Conservation (phyloP, 2,113 vertebrate genomes). For the Podarcis raffonei region DNA sequence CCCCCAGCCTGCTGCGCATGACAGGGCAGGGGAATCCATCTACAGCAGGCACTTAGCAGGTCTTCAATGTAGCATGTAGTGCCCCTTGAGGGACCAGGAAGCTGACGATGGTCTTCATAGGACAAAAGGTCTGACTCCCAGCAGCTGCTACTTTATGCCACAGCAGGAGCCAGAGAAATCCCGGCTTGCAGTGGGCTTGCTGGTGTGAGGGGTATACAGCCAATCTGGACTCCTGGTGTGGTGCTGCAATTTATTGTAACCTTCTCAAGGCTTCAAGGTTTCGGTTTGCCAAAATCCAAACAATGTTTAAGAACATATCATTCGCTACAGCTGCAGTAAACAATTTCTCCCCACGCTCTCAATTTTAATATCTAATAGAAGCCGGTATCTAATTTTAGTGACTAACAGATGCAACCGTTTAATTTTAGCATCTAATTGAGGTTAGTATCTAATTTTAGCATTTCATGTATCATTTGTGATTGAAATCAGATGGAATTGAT, state of each 20-base stretch:
- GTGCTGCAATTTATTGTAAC: not conserved
- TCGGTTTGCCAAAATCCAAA: not conserved
- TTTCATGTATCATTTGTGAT: not conserved
- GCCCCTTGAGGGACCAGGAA: no score
- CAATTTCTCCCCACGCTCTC: not conserved
- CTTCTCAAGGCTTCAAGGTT: not conserved
- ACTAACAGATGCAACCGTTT: not conserved
- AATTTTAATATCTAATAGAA: not conserved
- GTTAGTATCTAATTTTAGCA: not conserved
- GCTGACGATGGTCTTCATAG: no score
- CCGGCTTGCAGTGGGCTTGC: no score
- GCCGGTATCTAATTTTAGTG: not conserved
- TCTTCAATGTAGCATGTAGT: no score
- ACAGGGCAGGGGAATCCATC: no score
- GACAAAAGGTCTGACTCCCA: no score
- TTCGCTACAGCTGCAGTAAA: not conserved
- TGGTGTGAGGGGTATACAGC: no score
- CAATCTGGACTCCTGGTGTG: not conserved
- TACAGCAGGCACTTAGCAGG: no score
- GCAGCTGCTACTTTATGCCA: no score
- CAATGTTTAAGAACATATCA: not conserved
- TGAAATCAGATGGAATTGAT: not conserved
- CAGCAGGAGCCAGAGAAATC: no score
- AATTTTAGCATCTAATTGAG: not conserved
- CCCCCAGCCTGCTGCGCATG: no score